Conservation (phyloP, 2,797 vertebrate genomes). For the Naso thynnoides region DNA sequence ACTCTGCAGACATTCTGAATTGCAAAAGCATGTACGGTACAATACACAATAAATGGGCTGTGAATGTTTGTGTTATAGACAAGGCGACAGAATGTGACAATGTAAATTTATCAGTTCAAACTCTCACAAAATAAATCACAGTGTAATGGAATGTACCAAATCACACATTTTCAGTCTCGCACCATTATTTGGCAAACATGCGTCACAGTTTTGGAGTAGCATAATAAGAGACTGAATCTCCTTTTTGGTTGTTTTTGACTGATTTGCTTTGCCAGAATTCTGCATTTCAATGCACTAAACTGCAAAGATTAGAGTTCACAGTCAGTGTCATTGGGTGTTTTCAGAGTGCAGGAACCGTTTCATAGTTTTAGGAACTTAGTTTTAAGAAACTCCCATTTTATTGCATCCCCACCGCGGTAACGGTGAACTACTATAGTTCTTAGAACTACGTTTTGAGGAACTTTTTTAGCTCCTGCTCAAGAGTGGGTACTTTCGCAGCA, state of each 20-base stretch:
- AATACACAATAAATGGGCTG: neutral
- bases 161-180: neutral
- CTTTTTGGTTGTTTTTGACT: constrained; percentile 18
- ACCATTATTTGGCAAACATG: neutral
- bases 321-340: too few species aligned
- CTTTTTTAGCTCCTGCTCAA: too few species aligned
- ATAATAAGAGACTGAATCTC: neutral
- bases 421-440: too few species aligned
- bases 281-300: constrained; percentile 8
- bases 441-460: too few species aligned
- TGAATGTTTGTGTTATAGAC: constrained; percentile 4
- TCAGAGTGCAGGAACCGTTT: too few species aligned
- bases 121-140: neutral
- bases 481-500: too few species aligned
- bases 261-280: constrained; percentile 5
- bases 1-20: constrained; percentile 28
- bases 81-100: neutral
- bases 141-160: neutral
- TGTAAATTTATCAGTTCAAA: neutral
- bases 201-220: too few species aligned
- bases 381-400: too few species aligned
- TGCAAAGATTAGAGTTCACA: neutral
- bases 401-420: too few species aligned
- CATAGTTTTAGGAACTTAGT: too few species aligned
- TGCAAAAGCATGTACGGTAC: constrained; percentile 26